Conservation (phyloP, 2,797 vertebrate species). For the Bradypus variegatus region DNA sequence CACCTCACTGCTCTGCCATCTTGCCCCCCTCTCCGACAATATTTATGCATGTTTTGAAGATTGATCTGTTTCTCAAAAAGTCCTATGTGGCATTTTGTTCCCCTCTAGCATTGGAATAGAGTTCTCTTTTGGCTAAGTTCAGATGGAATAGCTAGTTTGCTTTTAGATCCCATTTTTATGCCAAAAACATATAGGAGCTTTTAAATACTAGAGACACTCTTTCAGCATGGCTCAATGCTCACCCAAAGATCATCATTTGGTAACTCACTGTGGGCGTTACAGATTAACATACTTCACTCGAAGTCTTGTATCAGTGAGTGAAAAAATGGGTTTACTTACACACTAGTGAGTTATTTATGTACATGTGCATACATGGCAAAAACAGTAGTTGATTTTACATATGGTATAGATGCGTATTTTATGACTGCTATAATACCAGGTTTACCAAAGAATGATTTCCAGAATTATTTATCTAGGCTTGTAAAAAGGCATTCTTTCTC, state of each 20-base stretch:
- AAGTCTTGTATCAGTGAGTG: neutral
- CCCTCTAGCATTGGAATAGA: neutral
- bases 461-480: neutral
- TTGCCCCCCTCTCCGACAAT: too few species aligned
- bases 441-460: neutral
- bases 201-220: neutral
- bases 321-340: neutral
- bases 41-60: conserved; percentile 15
- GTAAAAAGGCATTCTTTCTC: neutral
- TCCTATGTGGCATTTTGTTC: neutral
- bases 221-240: neutral
- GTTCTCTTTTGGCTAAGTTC: conserved; percentile 16
- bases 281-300: neutral
- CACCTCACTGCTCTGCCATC: too few species aligned
- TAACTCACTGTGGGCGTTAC: neutral
- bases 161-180: conserved; percentile 13
- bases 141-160: neutral
- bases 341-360: neutral
- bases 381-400: neutral
- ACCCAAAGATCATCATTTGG: neutral
- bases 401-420: neutral
- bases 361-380: neutral
- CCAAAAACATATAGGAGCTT: neutral
- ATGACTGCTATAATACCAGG: neutral
- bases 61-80: neutral